A percentile compares a stretch with the other conserved stretches of the same genome.
These are phyloP conservation scores for Pachycephala philippinensis DNA, from an alignment of 2,113 vertebrate species.

Conservation along the genomic window DNA sequence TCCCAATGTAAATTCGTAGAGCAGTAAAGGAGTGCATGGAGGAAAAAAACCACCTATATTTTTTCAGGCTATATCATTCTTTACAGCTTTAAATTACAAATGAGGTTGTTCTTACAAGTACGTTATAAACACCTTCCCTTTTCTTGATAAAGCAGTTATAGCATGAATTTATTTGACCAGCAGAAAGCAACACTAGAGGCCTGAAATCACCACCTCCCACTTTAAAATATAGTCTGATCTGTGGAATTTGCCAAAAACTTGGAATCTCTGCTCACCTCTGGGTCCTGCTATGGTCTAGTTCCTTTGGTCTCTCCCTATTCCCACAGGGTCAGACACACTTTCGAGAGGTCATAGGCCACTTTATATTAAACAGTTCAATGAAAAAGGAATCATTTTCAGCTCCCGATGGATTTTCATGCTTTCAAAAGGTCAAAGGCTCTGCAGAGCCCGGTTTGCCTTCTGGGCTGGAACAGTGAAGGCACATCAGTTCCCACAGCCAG, in stretches of 20 bases:
- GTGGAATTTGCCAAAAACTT: background rate
- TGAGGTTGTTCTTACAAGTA: background rate
- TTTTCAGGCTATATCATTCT: background rate
- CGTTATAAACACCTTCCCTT: background rate
- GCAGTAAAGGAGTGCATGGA: background rate
- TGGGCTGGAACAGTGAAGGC: background rate
- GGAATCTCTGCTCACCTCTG: background rate
- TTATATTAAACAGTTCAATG: constrained; percentile 39
- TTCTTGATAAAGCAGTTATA: background rate
- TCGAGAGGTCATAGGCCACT: background rate
- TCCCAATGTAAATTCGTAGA: background rate
- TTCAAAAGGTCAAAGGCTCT: constrained; percentile 39
- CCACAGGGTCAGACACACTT: constrained; percentile 38
- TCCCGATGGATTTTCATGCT: constrained; percentile 26
- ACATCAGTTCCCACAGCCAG: background rate
- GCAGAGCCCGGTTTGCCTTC: constrained; percentile 12
- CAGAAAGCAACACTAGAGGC: background rate
- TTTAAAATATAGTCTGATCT: background rate
- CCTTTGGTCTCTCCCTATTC: background rate
- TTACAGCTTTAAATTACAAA: background rate
- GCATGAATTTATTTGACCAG: background rate
- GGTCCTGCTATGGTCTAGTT: background rate
- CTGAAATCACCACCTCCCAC: background rate
- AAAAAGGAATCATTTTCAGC: constrained; percentile 12
- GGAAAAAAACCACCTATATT: fast-evolving